These are phyloP conservation scores for Corvus hawaiiensis DNA, from an alignment of 2,113 vertebrate species.

Conservation along the genomic window DNA sequence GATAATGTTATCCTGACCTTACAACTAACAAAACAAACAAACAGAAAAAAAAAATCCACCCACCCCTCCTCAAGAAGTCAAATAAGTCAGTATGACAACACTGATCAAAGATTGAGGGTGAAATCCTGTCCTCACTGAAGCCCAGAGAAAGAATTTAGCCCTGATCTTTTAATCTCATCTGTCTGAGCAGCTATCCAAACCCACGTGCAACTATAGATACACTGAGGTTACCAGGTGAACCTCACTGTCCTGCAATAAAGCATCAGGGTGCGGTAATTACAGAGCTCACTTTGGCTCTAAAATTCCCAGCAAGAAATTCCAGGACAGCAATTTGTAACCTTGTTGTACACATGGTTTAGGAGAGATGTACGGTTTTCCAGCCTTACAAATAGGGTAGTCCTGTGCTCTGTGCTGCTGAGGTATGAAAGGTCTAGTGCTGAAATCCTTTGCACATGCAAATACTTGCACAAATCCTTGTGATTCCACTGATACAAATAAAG, in stretches of 20 bases:
- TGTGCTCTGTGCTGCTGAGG: background rate
- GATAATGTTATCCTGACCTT: background rate
- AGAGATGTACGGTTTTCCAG: background rate
- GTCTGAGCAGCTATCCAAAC: background rate
- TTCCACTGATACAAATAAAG: background rate
- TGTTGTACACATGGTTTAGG: rapidly evolving
- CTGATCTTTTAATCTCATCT: background rate
- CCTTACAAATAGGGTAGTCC: background rate
- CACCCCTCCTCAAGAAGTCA: background rate
- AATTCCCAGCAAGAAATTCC: background rate
- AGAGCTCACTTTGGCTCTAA: background rate
- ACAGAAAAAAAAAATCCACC: background rate
- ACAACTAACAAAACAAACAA: background rate
- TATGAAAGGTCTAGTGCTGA: background rate
- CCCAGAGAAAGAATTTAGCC: background rate
- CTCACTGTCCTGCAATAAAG: background rate
- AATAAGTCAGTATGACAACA: background rate
- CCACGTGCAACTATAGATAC: rapidly evolving
- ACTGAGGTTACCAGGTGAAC: background rate
- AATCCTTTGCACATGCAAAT: background rate
- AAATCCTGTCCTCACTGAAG: background rate
- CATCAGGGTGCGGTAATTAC: background rate
- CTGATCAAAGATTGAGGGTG: background rate
- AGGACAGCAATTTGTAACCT: background rate
- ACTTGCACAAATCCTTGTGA: background rate